Evolutionary conservation across 1,140 invertebrate species (phyloP).

Genomic region (Drosophila ironensis): DNA sequence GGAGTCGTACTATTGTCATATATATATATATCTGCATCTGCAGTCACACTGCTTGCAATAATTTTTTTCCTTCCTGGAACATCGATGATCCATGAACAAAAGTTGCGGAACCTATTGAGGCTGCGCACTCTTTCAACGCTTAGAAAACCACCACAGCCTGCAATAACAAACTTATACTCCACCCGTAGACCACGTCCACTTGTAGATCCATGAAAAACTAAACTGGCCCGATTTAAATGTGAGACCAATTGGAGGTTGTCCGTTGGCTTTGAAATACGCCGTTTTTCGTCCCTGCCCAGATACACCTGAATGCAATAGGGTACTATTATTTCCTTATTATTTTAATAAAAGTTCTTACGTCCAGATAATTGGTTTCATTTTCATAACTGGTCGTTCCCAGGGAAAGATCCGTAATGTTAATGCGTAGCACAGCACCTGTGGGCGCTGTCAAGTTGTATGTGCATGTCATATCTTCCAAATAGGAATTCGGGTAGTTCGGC

Average conservation of each 20-base stretch:
- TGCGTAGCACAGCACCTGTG: slow-evolving; percentile 84
- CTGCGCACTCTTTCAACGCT: too few species aligned
- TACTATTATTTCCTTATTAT: background rate
- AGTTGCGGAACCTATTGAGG: too few species aligned
- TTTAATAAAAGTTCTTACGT: slow-evolving; percentile 20
- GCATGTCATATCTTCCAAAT: slow-evolving; percentile 87
- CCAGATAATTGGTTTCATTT: slow-evolving; percentile 36
- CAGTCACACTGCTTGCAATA: fast-evolving
- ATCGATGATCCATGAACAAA: slow-evolving; percentile 90
- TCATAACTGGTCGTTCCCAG: slow-evolving; percentile 83
- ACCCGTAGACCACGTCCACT: slow-evolving; percentile 85
- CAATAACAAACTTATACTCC: slow-evolving; percentile 2
- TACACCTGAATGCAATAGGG: slow-evolving; percentile 34
- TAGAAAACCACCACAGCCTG: slow-evolving; percentile 88
- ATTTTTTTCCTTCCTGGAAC: slow-evolving; percentile 38
- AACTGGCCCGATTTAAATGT: slow-evolving; percentile 87
- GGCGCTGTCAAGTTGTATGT: slow-evolving; percentile 88
- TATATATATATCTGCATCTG: background rate
- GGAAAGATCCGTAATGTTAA: slow-evolving; percentile 88
- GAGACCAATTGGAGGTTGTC: slow-evolving; percentile 82
- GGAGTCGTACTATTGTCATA: slow-evolving; percentile 38
- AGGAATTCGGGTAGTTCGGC: slow-evolving; percentile 90
- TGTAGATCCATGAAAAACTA: slow-evolving; percentile 85
- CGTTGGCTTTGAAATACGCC: slow-evolving; percentile 36
- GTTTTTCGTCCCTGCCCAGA: slow-evolving; percentile 26